Evolutionary conservation across 1,140 invertebrate genomes (phyloP).

Genomic region (Drosophila lowei): DNA sequence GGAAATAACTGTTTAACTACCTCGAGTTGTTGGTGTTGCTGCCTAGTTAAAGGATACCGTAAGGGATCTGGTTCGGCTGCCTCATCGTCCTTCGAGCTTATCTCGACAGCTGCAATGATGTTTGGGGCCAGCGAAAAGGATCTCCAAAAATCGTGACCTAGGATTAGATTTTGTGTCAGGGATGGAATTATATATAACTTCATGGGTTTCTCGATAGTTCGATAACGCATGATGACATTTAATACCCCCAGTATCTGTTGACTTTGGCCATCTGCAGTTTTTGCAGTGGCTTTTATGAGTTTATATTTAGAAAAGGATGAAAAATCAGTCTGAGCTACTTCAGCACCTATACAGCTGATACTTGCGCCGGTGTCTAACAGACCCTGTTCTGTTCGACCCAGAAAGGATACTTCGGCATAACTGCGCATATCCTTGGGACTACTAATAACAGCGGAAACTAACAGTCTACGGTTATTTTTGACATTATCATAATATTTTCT

Average conservation of each 20-base stretch:
- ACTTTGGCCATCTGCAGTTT: constrained; percentile 15
- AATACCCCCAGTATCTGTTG: constrained; percentile 6
- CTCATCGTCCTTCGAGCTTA: too few relatives aligned
- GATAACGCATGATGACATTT: neutral
- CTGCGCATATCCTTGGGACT: too few relatives aligned
- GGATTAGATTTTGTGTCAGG: neutral
- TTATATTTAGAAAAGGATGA: constrained; percentile 4
- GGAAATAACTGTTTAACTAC: neutral
- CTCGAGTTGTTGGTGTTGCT: neutral
- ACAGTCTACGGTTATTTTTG: constrained; percentile 1
- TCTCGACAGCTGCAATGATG: too few relatives aligned
- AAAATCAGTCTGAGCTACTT: too few relatives aligned
- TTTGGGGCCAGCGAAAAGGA: too few relatives aligned
- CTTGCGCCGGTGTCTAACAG: constrained; percentile 22
- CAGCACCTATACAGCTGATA: constrained; percentile 19
- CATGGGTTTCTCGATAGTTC: neutral
- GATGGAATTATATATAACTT: constrained; percentile 14
- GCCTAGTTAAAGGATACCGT: too few relatives aligned
- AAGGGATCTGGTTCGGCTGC: too few relatives aligned
- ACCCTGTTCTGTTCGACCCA: constrained; percentile 1
- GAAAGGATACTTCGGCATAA: too few relatives aligned
- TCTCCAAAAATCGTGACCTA: too few relatives aligned
- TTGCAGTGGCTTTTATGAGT: neutral
- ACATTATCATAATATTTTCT: constrained; percentile 2
- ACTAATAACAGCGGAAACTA: constrained; percentile 4